Percentiles rank a stretch among this genome's conserved stretches.
phyloP scores from a whole-genome alignment of 2,888 invertebrate species.

The Plebejus melissa region DNA sequence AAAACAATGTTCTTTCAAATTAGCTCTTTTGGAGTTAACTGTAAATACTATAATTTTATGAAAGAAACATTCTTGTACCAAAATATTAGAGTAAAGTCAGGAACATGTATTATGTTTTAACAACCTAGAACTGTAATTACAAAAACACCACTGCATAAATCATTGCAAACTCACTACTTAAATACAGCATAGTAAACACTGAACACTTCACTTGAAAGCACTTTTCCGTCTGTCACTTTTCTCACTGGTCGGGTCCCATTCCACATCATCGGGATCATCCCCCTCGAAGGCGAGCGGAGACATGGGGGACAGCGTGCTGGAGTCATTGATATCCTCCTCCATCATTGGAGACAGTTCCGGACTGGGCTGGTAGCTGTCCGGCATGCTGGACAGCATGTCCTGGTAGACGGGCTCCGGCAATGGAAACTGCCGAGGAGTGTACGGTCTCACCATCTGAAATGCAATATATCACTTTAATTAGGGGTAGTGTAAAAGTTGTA shows the following conservation, averaged over 20 bases:
- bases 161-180: neutral
- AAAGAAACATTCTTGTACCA: neutral
- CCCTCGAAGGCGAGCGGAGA: conserved; percentile 77
- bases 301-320: conserved; percentile 53
- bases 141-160: neutral
- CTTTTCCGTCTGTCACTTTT: conserved; percentile 52
- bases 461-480: neutral
- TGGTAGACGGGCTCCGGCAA: conserved; percentile 83
- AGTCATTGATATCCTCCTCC: conserved; percentile 40
- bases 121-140: neutral
- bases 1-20: neutral
- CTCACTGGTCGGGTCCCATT: conserved; percentile 83
- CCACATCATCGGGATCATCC: conserved; percentile 92
- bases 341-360: conserved; percentile 38
- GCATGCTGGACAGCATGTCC: conserved; percentile 84
- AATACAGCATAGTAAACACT: neutral
- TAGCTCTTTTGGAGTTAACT: neutral
- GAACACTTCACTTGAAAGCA: conserved; percentile 46
- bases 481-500: too few relatives aligned
- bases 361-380: conserved; percentile 76
- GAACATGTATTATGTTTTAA: neutral
- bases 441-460: conserved; percentile 82
- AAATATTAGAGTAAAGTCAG: neutral
- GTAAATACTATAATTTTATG: neutral
- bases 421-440: conserved; percentile 87